Evolutionary conservation across 2,797 vertebrate species (phyloP).

Genomic region (Peromyscus eremicus): DNA sequence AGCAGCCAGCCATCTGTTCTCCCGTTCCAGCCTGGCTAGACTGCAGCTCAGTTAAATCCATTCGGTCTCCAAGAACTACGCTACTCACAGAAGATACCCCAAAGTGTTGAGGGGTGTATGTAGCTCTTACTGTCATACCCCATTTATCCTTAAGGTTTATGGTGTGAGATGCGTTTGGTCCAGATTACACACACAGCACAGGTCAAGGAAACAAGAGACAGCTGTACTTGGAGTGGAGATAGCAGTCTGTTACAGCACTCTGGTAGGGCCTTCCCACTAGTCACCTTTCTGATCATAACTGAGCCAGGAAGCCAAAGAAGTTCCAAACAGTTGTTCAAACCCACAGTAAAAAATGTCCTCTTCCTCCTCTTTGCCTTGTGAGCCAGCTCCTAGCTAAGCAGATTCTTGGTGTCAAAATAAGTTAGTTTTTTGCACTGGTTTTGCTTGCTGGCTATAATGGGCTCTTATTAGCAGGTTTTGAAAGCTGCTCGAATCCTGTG

Average conservation of each 20-base stretch:
- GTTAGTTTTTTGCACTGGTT: conserved; percentile 33
- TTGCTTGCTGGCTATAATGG: conserved; percentile 36
- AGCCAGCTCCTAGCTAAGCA: conserved; percentile 55
- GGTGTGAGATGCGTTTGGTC: not conserved
- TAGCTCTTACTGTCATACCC: not conserved
- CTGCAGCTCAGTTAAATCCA: not conserved
- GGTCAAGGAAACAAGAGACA: not conserved
- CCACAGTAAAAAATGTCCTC: not conserved
- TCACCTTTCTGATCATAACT: not conserved
- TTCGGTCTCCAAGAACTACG: not conserved
- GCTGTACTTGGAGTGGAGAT: not conserved
- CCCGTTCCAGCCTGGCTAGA: no score
- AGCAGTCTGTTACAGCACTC: not conserved
- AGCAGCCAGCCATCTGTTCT: not conserved
- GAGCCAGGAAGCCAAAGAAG: not conserved
- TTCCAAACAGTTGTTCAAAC: not conserved
- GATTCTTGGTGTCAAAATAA: conserved; percentile 18
- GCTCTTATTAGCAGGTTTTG: conserved; percentile 55
- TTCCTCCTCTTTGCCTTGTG: not conserved
- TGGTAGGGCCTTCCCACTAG: not conserved
- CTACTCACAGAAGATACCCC: not conserved
- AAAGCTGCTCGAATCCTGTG: conserved; percentile 40
- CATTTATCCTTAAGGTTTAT: not conserved
- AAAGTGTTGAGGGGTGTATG: rapidly evolving
- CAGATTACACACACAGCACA: not conserved